phyloP scores from a whole-genome alignment of 2,113 vertebrate genomes.

The Daphoenositta chrysoptera region DNA sequence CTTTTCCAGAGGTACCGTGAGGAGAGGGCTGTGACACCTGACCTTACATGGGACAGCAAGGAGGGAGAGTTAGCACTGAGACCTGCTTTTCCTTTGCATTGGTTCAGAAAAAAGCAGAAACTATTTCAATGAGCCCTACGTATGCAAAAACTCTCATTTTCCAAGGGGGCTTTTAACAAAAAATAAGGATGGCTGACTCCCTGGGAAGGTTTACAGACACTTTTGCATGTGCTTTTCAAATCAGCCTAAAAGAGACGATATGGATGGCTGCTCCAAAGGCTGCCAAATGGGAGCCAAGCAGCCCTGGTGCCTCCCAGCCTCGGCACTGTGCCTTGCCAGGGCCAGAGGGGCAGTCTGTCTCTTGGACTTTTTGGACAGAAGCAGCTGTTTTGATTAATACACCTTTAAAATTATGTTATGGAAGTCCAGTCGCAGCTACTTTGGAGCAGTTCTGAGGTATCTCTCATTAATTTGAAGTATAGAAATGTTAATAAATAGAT shows the following conservation, averaged over 20 bases:
- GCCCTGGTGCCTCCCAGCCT: background rate
- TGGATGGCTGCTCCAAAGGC: background rate
- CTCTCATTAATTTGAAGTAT: conserved; percentile 38
- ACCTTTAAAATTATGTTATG: conserved; percentile 3
- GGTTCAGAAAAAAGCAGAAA: background rate
- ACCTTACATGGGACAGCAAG: background rate
- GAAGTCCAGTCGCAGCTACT: conserved; percentile 58
- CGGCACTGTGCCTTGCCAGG: background rate
- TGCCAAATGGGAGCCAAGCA: background rate
- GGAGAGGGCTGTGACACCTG: background rate
- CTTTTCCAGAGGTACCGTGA: background rate
- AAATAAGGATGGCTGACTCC: background rate
- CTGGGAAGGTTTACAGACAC: background rate
- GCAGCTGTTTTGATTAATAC: background rate
- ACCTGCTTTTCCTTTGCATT: background rate
- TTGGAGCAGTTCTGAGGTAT: conserved; percentile 71
- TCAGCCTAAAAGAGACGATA: background rate
- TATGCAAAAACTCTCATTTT: background rate
- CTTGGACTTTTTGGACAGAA: background rate
- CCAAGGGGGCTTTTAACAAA: background rate
- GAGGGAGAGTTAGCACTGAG: background rate
- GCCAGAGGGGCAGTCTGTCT: background rate
- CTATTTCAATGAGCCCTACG: background rate
- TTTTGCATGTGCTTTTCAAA: conserved; percentile 3
- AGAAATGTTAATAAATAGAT: conserved; percentile 63